Conservation (phyloP, 2,113 vertebrate genomes). For the Entelurus aequoreus region DNA sequence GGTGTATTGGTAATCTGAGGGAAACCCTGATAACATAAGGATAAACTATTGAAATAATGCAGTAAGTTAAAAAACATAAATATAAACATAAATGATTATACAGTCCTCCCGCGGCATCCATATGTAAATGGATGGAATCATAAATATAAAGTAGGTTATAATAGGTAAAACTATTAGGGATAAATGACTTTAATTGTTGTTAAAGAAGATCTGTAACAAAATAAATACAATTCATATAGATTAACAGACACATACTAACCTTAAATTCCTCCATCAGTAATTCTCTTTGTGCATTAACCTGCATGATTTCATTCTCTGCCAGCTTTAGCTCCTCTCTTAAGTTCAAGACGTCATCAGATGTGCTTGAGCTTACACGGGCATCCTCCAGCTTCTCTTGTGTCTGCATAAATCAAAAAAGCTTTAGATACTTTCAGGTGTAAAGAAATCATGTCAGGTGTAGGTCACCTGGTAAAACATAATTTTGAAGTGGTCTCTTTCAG, state of each 20-base stretch:
- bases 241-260: constrained; percentile 53
- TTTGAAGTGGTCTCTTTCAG: constrained; percentile 84
- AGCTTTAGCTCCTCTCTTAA: constrained; percentile 75
- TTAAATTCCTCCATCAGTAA: constrained; percentile 79
- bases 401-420: constrained; percentile 60
- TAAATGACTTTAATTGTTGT: no score
- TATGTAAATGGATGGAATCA: no score
- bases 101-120: no score
- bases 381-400: constrained; percentile 71
- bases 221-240: not conserved
- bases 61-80: no score
- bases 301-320: constrained; percentile 72
- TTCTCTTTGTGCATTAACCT: constrained; percentile 79
- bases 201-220: not conserved
- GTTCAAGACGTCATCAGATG: constrained; percentile 50
- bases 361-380: not conserved
- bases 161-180: no score
- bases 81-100: no score
- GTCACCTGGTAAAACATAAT: constrained; percentile 79
- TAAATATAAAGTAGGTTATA: no score
- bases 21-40: no score
- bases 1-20: no score
- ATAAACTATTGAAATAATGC: no score
- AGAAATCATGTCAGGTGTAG: not conserved
- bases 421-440: not conserved